Evolutionary conservation across 2,888 invertebrate genomes (phyloP).

Genomic region (Digitonthophagus gazella): DNA sequence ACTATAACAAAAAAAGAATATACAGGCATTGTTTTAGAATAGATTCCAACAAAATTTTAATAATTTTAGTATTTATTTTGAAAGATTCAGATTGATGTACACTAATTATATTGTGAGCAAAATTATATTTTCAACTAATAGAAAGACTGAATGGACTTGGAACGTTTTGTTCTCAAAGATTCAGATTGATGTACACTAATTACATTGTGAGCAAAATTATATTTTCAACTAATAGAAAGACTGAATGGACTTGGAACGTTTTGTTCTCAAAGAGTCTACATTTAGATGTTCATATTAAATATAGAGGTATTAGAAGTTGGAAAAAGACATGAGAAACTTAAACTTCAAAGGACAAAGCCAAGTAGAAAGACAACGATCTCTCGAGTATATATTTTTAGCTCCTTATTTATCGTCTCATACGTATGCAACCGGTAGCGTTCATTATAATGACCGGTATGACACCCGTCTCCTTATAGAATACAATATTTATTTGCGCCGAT

Average conservation of each 20-base stretch:
- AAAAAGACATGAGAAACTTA: too few relatives aligned
- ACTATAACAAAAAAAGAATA: slow-evolving; percentile 42
- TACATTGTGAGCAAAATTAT: too few relatives aligned
- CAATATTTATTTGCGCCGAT: slow-evolving; percentile 8
- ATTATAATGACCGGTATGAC: slow-evolving; percentile 11
- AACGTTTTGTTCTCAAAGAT: too few relatives aligned
- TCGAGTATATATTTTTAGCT: not conserved
- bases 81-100: not conserved
- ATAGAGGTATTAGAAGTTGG: too few relatives aligned
- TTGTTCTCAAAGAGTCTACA: too few relatives aligned
- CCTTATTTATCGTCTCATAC: not conserved
- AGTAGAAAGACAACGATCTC: not conserved
- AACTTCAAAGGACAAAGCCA: not conserved
- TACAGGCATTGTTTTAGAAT: not conserved
- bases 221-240: too few relatives aligned
- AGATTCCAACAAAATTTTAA: not conserved
- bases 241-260: too few relatives aligned
- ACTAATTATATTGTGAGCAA: too few relatives aligned
- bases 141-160: too few relatives aligned
- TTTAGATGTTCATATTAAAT: too few relatives aligned
- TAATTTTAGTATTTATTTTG: not conserved
- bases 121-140: too few relatives aligned
- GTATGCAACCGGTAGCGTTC: not conserved
- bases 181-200: too few relatives aligned
- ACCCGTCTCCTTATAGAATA: slow-evolving; percentile 13